phyloP scores from a whole-genome alignment of 2,888 invertebrate species.

The Archaeoteleia sp. region DNA sequence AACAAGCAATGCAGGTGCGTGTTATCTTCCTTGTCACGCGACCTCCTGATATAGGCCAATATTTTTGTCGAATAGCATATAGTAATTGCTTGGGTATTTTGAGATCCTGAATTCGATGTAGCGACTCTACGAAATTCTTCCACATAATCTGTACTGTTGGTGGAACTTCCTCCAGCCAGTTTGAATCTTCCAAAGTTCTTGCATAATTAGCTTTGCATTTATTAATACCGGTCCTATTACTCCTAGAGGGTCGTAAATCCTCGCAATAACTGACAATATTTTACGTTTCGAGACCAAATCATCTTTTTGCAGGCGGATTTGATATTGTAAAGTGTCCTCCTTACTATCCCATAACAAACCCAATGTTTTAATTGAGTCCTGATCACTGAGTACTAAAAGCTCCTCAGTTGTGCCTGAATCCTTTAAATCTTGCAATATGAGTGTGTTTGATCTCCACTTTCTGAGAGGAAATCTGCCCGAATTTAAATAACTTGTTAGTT shows the following conservation, averaged over 20 bases:
- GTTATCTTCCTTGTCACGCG: slow-evolving; percentile 20
- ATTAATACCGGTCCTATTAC: slow-evolving; percentile 39
- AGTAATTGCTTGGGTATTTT: too few relatives aligned
- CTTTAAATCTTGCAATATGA: too few relatives aligned
- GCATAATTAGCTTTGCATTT: slow-evolving; percentile 43
- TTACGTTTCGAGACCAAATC: slow-evolving; percentile 16
- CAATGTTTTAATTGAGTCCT: too few relatives aligned
- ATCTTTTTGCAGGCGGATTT: too few relatives aligned
- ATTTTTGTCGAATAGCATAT: background rate
- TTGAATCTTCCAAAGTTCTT: slow-evolving; percentile 34
- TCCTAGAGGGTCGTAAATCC: slow-evolving; percentile 49
- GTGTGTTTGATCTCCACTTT: too few relatives aligned
- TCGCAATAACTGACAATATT: slow-evolving; percentile 41
- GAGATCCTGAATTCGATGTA: slow-evolving; percentile 7
- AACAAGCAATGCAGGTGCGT: slow-evolving; percentile 31
- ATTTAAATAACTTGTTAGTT: too few relatives aligned
- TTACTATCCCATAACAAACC: slow-evolving; percentile 49
- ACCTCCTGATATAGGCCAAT: slow-evolving; percentile 11
- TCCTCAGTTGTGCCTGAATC: too few relatives aligned
- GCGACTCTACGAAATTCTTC: background rate
- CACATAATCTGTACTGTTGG: slow-evolving; percentile 1
- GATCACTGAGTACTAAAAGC: too few relatives aligned
- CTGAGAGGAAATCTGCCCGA: too few relatives aligned
- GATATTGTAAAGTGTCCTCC: too few relatives aligned
- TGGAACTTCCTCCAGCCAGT: too few relatives aligned